A percentile compares a stretch with the other conserved stretches of the same genome.
Conservation (phyloP, 2,888 invertebrate genomes). For the Scotopteryx bipunctaria region DNA sequence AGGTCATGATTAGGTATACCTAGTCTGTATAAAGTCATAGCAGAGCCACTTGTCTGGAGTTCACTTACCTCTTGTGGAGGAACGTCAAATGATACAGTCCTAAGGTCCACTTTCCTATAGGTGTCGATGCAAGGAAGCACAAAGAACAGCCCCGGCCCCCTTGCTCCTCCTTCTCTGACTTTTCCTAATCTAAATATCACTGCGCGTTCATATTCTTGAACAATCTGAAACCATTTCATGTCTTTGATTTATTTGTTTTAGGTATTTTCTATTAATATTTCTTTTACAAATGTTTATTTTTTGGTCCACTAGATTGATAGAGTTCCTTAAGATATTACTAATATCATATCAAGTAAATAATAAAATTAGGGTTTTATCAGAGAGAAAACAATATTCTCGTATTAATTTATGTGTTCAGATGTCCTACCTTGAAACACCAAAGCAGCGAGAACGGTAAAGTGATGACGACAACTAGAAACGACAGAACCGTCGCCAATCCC, state of each 20-base stretch:
- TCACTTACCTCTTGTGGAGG: slow-evolving; percentile 95
- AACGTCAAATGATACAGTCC: slow-evolving; percentile 97
- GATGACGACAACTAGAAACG: slow-evolving; percentile 87
- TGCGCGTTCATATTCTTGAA: slow-evolving; percentile 93
- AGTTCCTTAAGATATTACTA: too few species aligned
- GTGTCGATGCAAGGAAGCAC: slow-evolving; percentile 97
- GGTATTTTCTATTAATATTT: too few species aligned
- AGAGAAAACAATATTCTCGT: too few species aligned
- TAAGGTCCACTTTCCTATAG: slow-evolving; percentile 95
- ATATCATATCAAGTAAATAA: too few species aligned
- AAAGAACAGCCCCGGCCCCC: slow-evolving; percentile 96
- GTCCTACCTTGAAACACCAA: slow-evolving; percentile 90
- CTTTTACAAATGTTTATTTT: too few species aligned
- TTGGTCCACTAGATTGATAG: too few species aligned
- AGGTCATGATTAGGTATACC: not conserved
- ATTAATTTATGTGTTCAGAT: too few species aligned
- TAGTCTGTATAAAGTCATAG: not conserved
- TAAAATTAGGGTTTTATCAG: too few species aligned
- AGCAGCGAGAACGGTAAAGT: slow-evolving; percentile 93
- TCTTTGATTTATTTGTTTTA: not conserved
- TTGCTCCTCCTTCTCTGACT: slow-evolving; percentile 88
- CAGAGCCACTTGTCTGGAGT: not conserved
- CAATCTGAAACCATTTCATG: slow-evolving; percentile 80
- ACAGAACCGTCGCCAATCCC: slow-evolving; percentile 87
- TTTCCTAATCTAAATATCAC: slow-evolving; percentile 95